Evolutionary conservation across 2,113 vertebrate species (phyloP), one percentile per base, ranked within the genome.

Genomic region (Oreotragus oreotragus): DNA sequence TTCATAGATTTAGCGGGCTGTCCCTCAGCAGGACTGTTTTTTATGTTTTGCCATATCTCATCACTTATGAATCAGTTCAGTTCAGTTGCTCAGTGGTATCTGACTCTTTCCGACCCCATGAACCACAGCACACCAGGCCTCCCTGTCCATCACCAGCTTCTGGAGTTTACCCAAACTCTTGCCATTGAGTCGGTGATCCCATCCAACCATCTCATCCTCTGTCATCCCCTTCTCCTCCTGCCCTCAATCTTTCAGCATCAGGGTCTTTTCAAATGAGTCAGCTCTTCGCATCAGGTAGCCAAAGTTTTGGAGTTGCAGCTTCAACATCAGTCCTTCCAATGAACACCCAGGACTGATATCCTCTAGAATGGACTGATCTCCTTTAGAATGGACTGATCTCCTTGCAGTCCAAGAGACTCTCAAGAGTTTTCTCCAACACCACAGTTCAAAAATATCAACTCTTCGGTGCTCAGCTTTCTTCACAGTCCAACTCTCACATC

Each of bases 11-110:
- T 88, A 15, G 0, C 76, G 33, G 58, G 3, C 88, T 81, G 2
- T 96, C 84, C 45, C 28, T 97, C 17, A 43, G 55, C 9, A 94
- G 47, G n/a, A 84, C 89, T 95, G 5, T 85, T 64, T 85, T 89
- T 76, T 58, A 25, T 81, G 62, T 94, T 45, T 55, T 84, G 77
- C 21, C 19, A 4, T 90, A 58, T 96, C 28, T 33, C 36, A 21
- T 92, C 83, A 51, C 21, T 66, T 47, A 64, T 43, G 81, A 88
- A 58, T 70, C 66, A 39, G 19, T 73, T 73, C 19, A 70, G 17
- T 70, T 70, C n/a, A 70, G 66, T 39, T 21, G n/a, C 19, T 73
- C 66, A 73, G 66, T 73, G 0, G 2, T 73, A 73, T 73, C n/a
- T 2, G 2, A 73, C 66, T 73, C 66, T 70, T 36, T 73, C n/a